These are phyloP conservation scores for Philereme transversata DNA, from an alignment of 2,888 invertebrate genomes.

Conservation along the genomic window DNA sequence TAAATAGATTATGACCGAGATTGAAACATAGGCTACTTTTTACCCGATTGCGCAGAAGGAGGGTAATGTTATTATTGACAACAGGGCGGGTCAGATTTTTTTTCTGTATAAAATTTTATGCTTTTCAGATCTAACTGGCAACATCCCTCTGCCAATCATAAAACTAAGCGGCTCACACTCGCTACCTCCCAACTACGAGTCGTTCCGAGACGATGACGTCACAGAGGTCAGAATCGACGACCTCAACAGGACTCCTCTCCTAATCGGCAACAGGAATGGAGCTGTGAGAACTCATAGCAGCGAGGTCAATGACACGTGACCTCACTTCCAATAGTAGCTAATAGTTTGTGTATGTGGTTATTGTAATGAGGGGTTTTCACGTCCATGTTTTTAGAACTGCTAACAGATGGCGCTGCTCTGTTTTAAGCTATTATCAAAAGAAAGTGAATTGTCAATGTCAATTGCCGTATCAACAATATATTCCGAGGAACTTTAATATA, in stretches of 20 bases:
- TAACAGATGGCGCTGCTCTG: too few species aligned
- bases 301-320: constrained; percentile 60
- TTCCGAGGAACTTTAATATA: too few species aligned
- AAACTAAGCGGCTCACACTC: constrained; percentile 52
- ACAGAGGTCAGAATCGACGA: constrained; percentile 68
- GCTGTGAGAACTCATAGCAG: constrained; percentile 36
- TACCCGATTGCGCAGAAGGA: too few species aligned
- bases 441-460: too few species aligned
- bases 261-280: constrained; percentile 35
- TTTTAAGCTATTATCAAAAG: too few species aligned
- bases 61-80: too few species aligned
- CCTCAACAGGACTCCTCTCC: constrained; percentile 52
- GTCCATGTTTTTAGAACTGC: too few species aligned
- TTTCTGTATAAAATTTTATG: neutral
- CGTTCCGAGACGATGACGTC: constrained; percentile 59
- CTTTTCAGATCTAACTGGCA: constrained; percentile 67
- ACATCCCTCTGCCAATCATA: constrained; percentile 61
- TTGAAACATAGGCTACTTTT: too few species aligned
- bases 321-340: constrained; percentile 15
- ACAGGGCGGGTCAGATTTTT: too few species aligned
- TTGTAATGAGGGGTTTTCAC: neutral
- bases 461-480: too few species aligned
- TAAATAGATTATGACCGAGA: too few species aligned
- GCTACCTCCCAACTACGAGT: constrained; percentile 70
- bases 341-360: constrained; percentile 21